Evolutionary conservation across 2,797 vertebrate genomes (phyloP), one percentile per base, ranked within the genome.

Genomic region (Apodemus agrarius): DNA sequence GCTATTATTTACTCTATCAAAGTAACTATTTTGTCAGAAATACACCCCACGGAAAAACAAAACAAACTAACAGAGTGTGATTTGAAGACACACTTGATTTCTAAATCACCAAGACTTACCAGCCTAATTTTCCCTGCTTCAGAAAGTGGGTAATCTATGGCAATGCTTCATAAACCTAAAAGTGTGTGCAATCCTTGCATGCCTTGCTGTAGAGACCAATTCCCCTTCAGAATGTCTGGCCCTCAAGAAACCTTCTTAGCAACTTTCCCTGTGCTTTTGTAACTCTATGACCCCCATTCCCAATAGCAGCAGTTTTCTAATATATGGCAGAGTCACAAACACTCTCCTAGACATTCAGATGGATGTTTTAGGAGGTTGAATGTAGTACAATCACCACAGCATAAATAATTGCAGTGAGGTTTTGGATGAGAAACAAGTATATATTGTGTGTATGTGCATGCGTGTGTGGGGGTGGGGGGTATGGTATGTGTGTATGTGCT

Each of bases 111-210:
- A 29, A 61, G 22, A 11, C 16, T 85, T 85, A 34, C 11, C 82
- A 82, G 22, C 40, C 75, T 89, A 87, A 12, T 43, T 86, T 84
- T 19, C 69, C 26, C 26, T 96, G 79, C 49, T 94, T 83, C 31
- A 46, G 46, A 59, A 93, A 89, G 26, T 3, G 80, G 81, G 21
- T 26, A n/a, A 29, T 84, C 24, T 76, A 29, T 82, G 59, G 21
- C 6, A 81, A 13, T 75, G 65, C 74, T 96, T 95, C 31, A 95
- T 52, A 72, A 79, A 89, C 14, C 54, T 91, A 34, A 67, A 93
- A 90, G 49, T 54, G 6, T 34, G 43, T 29, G 17, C 31, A 85
- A 54, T 85, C 57, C 40, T 29, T 16, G 17, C 54, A 7, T 17
- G 63, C 91, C 72, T 90, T 90, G 52, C 78, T 90, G 84, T 87